Evolutionary conservation across 2,888 invertebrate genomes (phyloP), one percentile per base, ranked within the genome.

Genomic region (Ceratothoa steindachneri): DNA sequence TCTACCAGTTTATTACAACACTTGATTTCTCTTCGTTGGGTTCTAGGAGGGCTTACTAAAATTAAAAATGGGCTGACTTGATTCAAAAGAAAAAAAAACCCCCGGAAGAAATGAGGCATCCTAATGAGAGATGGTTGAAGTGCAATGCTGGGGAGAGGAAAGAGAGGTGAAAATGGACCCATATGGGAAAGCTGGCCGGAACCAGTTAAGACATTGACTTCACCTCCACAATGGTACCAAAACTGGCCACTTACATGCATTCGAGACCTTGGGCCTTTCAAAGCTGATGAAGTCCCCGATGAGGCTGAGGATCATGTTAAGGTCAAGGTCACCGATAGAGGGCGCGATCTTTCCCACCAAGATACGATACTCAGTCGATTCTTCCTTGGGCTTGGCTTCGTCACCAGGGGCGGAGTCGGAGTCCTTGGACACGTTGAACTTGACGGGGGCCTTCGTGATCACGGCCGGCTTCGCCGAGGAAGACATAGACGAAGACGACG

Each of bases 231-330:
- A n/a, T n/a, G n/a, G n/a, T n/a, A n/a, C n/a, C n/a, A n/a, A n/a
- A n/a, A n/a, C n/a, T n/a, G n/a, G n/a, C n/a, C 24, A 60, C 60
- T 60, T 60, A 60, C 60, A 60, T 24, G 60, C 60, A 60, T 60
- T 60, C 24, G 60, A 22, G 1, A 60, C 60, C 3, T 60, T 60
- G 12, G 60, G 60, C 22, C 60, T n/a, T 24, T 60, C 60, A 60
- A 60, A 60, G 1, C n/a, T 24, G 24, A 60, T 60, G 27, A 60
- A 60, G 27, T 60, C 60, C 3, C 60, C 60, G 1, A 60, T 7
- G 60, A 60, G 60, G 27, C 60, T 60, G 22, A 60, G 22, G 60
- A 60, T 60, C 60, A 60, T 60, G 27, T 60, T 60, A 12, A 60
- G 19, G 27, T 60, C 60, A 60, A 60, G 60, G 24, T 60, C 60